Base-by-base conservation (phyloP, 2,888 invertebrate species). In the Cephus rjabovi region DNA sequence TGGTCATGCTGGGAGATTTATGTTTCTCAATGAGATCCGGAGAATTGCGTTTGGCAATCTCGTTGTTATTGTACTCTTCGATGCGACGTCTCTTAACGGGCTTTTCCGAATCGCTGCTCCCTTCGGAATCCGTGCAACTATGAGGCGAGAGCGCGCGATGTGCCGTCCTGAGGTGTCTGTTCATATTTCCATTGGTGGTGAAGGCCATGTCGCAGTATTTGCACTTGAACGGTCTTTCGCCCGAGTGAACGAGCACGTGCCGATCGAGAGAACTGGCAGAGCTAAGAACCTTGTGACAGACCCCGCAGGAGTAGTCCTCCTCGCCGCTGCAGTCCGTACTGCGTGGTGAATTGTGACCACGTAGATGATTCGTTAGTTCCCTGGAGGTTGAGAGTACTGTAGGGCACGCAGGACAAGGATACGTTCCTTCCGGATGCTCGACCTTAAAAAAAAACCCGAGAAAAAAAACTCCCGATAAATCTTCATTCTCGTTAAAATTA, bases 111-210 rank as follows among this genome's bases (percentile, higher is more conserved):
- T 90, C 90, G 80, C 87, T 86, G 85, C 88, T 89, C 76, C 75
- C 87, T 30, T 89, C 90, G 11, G 89, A 89, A 76, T 90, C 90
- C 4, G 89, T 90, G 79, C 84, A 88, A 73, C 89, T 89, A 80
- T 87, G 85, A 1, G 88, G 85, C 37, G 88, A 85, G 1, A 79
- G 77, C 6, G 83, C 80, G 9, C 89, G 82, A 79, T 91, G 91
- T 11, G 89, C 89, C 3, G 95, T 96, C 80, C 96, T 93, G 93
- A 96, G 94, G 90, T 97, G 97, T 69, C 96, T 93, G 89, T 96
- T 96, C 96, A 97, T 96, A 91, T 96, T 97, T 35, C 96, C 96
- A 90, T 96, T 97, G 23, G 96, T 96, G 68, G 96, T 96, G 91
- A 97, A 97, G 70, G 96, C 95, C 91, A 96, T 95, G 78, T 95